Conservation (phyloP, 2,888 invertebrate species). For the Andrena hattorfiana region DNA sequence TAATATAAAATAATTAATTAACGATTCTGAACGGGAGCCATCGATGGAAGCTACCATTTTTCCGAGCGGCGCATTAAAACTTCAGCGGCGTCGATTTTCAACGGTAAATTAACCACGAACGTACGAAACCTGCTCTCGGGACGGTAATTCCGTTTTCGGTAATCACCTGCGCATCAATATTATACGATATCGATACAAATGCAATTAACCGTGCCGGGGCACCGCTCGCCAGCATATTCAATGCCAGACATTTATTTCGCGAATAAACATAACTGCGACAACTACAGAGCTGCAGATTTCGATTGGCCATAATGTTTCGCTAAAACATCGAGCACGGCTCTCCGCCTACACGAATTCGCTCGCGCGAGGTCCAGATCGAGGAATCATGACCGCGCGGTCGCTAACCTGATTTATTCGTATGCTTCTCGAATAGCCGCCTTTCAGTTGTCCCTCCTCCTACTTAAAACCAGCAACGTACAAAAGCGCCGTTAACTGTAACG, state of each 20-base stretch:
- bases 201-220: slow-evolving; percentile 36
- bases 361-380: not conserved
- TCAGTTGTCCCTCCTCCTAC: too few relatives aligned
- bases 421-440: not conserved
- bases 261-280: slow-evolving; percentile 16
- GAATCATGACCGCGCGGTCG: not conserved
- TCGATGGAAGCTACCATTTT: not conserved
- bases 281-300: not conserved
- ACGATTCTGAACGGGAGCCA: not conserved
- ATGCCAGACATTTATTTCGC: slow-evolving; percentile 47
- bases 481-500: not conserved
- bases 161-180: slow-evolving; percentile 46
- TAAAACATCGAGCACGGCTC: not conserved
- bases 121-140: not conserved
- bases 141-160: slow-evolving; percentile 43
- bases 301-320: slow-evolving; percentile 32
- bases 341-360: not conserved
- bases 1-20: slow-evolving; percentile 27
- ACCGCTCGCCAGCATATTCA: slow-evolving; percentile 25
- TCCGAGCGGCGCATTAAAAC: slow-evolving; percentile 11
- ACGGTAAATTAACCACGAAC: slow-evolving; percentile 32
- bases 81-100: slow-evolving; percentile 21
- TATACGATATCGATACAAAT: slow-evolving; percentile 43
- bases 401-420: not conserved
- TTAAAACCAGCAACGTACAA: too few relatives aligned